These are phyloP conservation scores for Alfaro cultratus DNA, from an alignment of 2,797 vertebrate species.

Conservation along the genomic window DNA sequence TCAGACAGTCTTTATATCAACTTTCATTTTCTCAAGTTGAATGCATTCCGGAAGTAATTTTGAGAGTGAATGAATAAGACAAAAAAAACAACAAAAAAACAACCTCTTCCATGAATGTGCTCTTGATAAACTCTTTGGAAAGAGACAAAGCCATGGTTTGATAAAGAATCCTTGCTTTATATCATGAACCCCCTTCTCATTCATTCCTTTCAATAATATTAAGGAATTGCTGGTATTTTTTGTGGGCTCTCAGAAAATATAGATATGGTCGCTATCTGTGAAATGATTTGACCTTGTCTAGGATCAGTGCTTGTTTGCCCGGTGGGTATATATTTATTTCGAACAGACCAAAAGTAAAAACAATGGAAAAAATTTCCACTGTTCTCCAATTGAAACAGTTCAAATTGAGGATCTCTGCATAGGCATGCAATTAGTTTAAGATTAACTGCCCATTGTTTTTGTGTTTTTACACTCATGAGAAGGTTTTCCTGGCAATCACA, in stretches of 20 bases:
- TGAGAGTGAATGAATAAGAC: constrained; percentile 2
- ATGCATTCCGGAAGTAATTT: constrained; percentile 26
- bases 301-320: constrained; percentile 39
- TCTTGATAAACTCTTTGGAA: constrained; percentile 24
- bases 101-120: constrained; percentile 1
- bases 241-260: constrained; percentile 20
- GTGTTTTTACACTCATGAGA: constrained; percentile 21
- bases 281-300: constrained; percentile 15
- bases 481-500: constrained; percentile 41
- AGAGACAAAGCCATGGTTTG: constrained; percentile 28
- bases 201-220: constrained; percentile 29
- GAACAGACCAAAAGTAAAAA: too few species aligned
- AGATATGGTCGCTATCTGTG: constrained; percentile 36
- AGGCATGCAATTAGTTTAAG: constrained; percentile 14
- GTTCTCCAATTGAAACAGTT: constrained; percentile 12
- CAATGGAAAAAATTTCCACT: neutral
- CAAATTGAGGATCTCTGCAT: constrained; percentile 20
- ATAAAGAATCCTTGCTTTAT: constrained; percentile 37
- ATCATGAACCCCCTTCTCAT: constrained; percentile 1
- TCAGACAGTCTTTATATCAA: constrained; percentile 16
- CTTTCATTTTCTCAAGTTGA: constrained; percentile 31
- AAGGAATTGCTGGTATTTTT: constrained; percentile 34
- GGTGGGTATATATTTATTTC: constrained; percentile 10
- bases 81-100: neutral
- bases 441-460: neutral